Evolutionary conservation across 2,888 invertebrate genomes (phyloP), one percentile per base, ranked within the genome.

Genomic region (Augochlorella aurata): DNA sequence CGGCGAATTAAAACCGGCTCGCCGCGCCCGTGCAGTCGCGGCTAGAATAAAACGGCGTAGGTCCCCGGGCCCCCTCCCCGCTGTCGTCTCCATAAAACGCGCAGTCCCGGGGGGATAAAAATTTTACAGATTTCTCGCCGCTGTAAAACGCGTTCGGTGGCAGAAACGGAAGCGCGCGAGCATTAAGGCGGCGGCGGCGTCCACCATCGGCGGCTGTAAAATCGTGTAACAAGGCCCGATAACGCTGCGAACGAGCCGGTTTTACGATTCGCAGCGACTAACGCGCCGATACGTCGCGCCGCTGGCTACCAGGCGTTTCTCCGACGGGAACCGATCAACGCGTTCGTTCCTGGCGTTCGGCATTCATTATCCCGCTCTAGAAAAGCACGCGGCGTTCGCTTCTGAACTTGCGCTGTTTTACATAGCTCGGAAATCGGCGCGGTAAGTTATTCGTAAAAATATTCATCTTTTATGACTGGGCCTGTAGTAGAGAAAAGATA

Each of bases 221-320:
- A 77, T 81, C 69, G 70, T 73, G 65, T 75, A 82, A 84, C 79
- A 82, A 86, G 79, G 69, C 29, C 61, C 21, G 72, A 79, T 81
- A 84, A 81, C 70, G 38, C 29, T 0, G n/a, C 10, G 50, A 80
- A 85, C 67, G 71, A 77, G 71, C 71, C 61, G 52, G 52, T 58
- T 86, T 86, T 81, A 82, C 81, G 82, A 82, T 84, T 81, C 54
- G 21, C 77, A 70, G 52, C 50, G 44, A 18, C 67, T 50, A 70
- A 79, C 47, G 38, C 68, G 45, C 52, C 52, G 52, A 21, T 24
- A 38, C 58, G 14, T 58, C 58, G 24, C 24, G 16, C 7, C 14
- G 24, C 14, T 4, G 38, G 38, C 38, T 3, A 38, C 5, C 38
- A 7, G 38, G 5, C 38, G 38, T 38, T 38, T 38, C 7, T 38